Evolutionary conservation across 2,113 vertebrate species (phyloP), one percentile per base, ranked within the genome.

Genomic region (Pantherophis guttatus): DNA sequence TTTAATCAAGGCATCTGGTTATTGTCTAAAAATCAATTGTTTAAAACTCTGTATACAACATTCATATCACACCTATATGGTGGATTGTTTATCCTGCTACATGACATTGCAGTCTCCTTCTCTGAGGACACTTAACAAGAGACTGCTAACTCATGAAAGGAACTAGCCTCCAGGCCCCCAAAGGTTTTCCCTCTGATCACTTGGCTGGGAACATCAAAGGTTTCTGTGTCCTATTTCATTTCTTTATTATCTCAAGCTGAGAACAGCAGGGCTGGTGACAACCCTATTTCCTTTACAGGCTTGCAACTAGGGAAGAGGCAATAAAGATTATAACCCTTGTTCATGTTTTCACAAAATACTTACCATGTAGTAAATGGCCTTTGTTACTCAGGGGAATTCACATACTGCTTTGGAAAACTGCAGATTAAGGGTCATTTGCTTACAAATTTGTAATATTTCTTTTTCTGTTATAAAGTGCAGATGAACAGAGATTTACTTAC

Each of bases 271-370:
- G n/a, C 50, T 90, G 58, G 92, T 93, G 92, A 93, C 92, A 93
- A 90, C 89, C 92, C 50, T 90, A 90, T 93, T 90, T 93, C 92
- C 92, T 93, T 90, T 93, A 65, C 89, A 93, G 92, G 81, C 92
- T 93, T 87, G 89, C 88, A 90, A 90, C n/a, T 87, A 93, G 92
- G 89, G 89, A 90, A 87, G 81, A 65, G 54, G 92, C 92, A 90
- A 29, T 93, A 93, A 93, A 93, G 92, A 93, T 93, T 90, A 90
- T 93, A 93, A 90, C 92, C 92, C 86, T 93, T 90, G 81, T 65
- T 90, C 57, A 8, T 87, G 81, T 93, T 93, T 89, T 93, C 81
- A 87, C 92, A 93, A 90, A 54, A 93, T 90, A 52, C 89, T 93
- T 93, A 93, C 92, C 44, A 85, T 93, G 81, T 55, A 59, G 89